Evolutionary conservation across 2,113 vertebrate genomes (phyloP), one percentile per base, ranked within the genome.

Genomic region (Saimiri boliviensis): DNA sequence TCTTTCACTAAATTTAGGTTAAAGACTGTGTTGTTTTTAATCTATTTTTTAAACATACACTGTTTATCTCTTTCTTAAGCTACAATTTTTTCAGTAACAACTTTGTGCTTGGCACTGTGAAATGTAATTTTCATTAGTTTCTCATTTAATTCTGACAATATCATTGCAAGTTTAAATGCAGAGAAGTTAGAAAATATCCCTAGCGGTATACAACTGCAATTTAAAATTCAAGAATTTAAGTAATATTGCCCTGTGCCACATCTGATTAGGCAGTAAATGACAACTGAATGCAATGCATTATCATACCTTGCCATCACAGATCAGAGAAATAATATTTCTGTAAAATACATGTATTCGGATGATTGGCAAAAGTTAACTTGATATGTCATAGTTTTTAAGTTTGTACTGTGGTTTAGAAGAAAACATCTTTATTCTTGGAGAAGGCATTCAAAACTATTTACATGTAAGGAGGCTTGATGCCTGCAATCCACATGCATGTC

Each of bases 141-240:
- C 76, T 80, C 40, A 77, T 90, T 94, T 90, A 93, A 73, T 66
- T 89, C 23, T 77, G 0, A 88, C 5, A 16, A 49, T 16, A 45
- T 60, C 42, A 77, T 82, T 82, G 32, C 40, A 63, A 82, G 49
- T 37, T 87, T 45, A 86, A 79, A 52, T 45, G 42, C 54, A 79
- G 42, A 68, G 58, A 95, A 85, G 3, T 58, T 93, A 85, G 74
- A 63, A 71, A 23, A 68, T 5, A 70, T 80, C 5, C 42, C 77
- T 58, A 37, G 32, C 25, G 13, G 37, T 77, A 71, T 19, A 63
- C 2, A 91, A 56, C 17, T 89, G 30, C 14, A 70, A 66, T 79
- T 73, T 93, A 94, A 92, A 96, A 94, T 54, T 88, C 32, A 71
- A 66, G 27, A 52, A 83, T 54, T 86, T 81, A 89, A 92, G 23